A percentile compares a stretch with the other conserved stretches of the same genome.
Conservation (phyloP, 2,113 vertebrate genomes). For the Siphamia tubifer region DNA sequence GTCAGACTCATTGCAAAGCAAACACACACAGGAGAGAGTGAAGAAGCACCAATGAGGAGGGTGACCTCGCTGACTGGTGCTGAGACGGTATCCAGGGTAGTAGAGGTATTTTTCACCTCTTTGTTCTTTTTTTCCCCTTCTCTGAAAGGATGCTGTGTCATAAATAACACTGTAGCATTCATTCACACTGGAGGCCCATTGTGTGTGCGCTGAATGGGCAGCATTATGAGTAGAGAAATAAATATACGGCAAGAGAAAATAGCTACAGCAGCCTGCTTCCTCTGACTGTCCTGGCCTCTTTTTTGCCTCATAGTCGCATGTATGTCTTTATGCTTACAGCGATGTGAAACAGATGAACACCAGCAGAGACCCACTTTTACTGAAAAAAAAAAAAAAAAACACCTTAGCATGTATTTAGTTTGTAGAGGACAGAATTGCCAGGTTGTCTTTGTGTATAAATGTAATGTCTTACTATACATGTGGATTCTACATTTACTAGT, state of each 20-base stretch:
- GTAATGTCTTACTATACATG: too few species aligned
- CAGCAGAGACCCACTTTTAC: background rate
- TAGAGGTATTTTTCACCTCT: constrained; percentile 63
- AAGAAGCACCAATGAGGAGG: constrained; percentile 30
- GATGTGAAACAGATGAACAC: constrained; percentile 10
- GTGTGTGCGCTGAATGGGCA: constrained; percentile 71
- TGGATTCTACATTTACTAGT: too few species aligned
- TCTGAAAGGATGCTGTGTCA: constrained; percentile 61
- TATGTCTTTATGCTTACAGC: background rate
- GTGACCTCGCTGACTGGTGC: constrained; percentile 66
- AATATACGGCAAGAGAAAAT: constrained; percentile 66
- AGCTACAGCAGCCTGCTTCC: constrained; percentile 56
- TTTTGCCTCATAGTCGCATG: constrained; percentile 2
- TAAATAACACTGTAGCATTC: constrained; percentile 74
- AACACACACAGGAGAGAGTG: constrained; percentile 48
- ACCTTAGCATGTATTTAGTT: too few species aligned
- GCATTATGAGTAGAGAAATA: constrained; percentile 71
- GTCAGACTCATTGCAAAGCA: constrained; percentile 25
- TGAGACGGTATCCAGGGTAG: constrained; percentile 40
- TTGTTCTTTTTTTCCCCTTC: constrained; percentile 34
- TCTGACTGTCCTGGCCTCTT: constrained; percentile 32
- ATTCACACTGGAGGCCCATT: constrained; percentile 67
- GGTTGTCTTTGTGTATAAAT: too few species aligned
- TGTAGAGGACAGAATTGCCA: too few species aligned
- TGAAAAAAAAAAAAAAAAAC: background rate